Conservation (phyloP, 2,797 vertebrate genomes). For the Onychomys torridus region DNA sequence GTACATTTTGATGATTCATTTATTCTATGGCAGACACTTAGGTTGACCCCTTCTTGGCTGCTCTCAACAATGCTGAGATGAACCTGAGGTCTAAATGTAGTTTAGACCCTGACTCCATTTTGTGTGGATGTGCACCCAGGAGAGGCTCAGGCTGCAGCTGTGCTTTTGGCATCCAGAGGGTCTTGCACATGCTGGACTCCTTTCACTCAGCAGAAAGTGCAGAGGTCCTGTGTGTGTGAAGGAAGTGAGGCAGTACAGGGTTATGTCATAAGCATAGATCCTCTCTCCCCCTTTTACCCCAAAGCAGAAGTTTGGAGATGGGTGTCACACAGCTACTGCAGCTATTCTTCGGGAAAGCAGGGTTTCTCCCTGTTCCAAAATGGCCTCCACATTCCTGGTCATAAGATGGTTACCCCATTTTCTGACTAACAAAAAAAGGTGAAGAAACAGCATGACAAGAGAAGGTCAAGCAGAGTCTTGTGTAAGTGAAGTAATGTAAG, state of each 20-base stretch:
- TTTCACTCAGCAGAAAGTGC: background rate
- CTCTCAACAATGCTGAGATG: too few relatives aligned
- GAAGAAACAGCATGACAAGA: background rate
- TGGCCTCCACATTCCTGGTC: background rate
- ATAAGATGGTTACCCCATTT: background rate
- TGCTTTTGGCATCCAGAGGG: background rate
- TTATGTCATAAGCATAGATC: background rate
- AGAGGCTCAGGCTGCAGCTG: too few relatives aligned
- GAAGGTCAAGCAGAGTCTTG: background rate
- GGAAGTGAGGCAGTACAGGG: background rate
- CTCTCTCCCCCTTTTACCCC: background rate
- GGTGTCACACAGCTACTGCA: background rate
- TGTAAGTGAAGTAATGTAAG: background rate
- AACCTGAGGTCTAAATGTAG: background rate
- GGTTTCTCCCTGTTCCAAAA: background rate
- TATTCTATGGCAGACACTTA: background rate
- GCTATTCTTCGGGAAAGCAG: background rate
- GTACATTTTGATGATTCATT: background rate
- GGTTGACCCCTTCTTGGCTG: background rate
- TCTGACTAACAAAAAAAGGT: background rate
- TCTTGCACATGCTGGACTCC: background rate
- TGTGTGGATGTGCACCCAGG: background rate
- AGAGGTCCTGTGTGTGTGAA: background rate
- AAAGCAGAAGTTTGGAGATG: background rate
- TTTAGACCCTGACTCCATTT: background rate